Conservation (phyloP, 2,888 invertebrate species). For the Marronus borbonicus region DNA sequence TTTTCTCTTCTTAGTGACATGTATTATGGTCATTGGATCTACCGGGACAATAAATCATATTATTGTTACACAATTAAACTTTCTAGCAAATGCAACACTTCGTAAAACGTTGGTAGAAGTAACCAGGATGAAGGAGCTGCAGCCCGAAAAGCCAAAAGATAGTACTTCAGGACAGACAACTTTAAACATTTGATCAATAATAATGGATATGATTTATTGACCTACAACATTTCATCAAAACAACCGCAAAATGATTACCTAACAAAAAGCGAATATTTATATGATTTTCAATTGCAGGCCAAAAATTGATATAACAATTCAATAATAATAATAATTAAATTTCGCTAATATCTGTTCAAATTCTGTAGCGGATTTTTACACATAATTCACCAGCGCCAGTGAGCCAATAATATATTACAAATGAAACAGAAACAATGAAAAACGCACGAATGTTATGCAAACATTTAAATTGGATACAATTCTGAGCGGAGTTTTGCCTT, state of each 20-base stretch:
- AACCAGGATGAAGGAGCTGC: no score
- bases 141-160: no score
- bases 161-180: neutral
- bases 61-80: no score
- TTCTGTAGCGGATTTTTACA: neutral
- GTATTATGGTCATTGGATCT: no score
- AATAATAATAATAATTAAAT: neutral
- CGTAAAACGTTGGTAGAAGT: no score
- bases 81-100: no score
- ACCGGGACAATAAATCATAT: no score
- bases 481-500: neutral
- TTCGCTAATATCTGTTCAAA: slow-evolving; percentile 2
- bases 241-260: neutral
- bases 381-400: neutral
- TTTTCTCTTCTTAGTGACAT: no score
- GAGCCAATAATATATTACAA: slow-evolving; percentile 5
- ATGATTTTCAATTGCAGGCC: neutral
- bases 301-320: neutral
- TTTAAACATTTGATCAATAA: no score
- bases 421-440: slow-evolving; percentile 25
- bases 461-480: slow-evolving; percentile 33
- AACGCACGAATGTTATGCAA: slow-evolving; percentile 13
- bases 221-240: neutral
- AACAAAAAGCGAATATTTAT: neutral
- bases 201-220: neutral